Conservation (phyloP, 2,888 invertebrate species). For the Spodoptera picta region DNA sequence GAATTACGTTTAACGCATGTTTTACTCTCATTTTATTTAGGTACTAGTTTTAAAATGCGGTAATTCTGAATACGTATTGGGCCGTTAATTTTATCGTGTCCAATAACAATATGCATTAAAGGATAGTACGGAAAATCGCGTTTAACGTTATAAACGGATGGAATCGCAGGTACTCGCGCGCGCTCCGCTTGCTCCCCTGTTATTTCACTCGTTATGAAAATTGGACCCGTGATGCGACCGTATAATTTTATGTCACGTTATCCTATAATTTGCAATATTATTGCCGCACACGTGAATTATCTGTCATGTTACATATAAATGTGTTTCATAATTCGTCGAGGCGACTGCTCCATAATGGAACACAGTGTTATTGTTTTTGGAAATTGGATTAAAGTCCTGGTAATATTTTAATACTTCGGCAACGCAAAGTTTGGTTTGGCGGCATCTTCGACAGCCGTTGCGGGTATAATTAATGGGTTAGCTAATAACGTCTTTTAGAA, state of each 20-base stretch:
- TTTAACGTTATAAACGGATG: conserved; percentile 50
- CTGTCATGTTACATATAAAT: conserved; percentile 35
- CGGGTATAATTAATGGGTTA: conserved; percentile 81
- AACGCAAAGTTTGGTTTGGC: conserved; percentile 70
- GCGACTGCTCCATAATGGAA: conserved; percentile 35
- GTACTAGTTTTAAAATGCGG: conserved; percentile 46
- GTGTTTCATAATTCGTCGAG: conserved; percentile 47
- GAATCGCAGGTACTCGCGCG: conserved; percentile 38
- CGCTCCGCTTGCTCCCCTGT: conserved; percentile 51
- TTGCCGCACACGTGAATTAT: conserved; percentile 60
- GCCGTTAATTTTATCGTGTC: conserved; percentile 49
- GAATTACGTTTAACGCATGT: conserved; percentile 40
- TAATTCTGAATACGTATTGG: conserved; percentile 27
- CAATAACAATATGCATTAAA: conserved; percentile 53
- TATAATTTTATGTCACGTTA: conserved; percentile 67
- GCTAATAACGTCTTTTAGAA: conserved; percentile 65
- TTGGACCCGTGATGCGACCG: conserved; percentile 63
- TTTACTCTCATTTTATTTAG: conserved; percentile 20
- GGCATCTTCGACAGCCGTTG: conserved; percentile 82
- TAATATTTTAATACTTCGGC: conserved; percentile 64
- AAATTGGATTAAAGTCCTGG: conserved; percentile 57
- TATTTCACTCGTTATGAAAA: conserved; percentile 70
- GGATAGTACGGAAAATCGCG: conserved; percentile 44
- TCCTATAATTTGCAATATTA: conserved; percentile 66
- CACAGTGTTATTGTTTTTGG: conserved; percentile 46